Evolutionary conservation across 2,888 invertebrate species (phyloP), one percentile per base, ranked within the genome.

Genomic region (Stenolophus ochropezus): DNA sequence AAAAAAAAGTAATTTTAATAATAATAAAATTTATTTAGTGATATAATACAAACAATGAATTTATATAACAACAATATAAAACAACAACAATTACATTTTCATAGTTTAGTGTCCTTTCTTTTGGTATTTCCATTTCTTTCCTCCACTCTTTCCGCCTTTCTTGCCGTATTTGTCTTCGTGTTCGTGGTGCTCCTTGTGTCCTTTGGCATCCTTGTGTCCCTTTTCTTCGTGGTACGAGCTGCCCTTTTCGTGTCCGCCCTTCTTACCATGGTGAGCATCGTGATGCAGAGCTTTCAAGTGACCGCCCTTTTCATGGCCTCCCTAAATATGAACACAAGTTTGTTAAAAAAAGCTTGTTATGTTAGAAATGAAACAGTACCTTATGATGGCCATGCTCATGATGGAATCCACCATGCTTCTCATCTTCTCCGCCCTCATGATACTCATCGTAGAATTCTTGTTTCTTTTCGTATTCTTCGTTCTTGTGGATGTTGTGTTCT

Each of bases 401-500:
- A 83, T 91, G 90, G 86, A 89, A 92, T 0, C 91, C 93, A 0
- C 94, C 94, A 82, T 93, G 92, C 83, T 93, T 93, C 84, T 93
- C 94, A 61, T 91, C 90, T 23, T 93, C 93, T 0, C 91, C 92
- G 1, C 92, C 93, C 83, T 94, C 94, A 27, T 94, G 92, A 82
- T 93, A 93, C 87, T 94, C 94, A 86, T 95, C 94, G 86, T 93
- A 95, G 90, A 94, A 95, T 86, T 94, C 94, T 33, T 94, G 93
- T 82, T 93, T 94, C 87, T 94, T 94, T 86, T 94, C 93, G 86
- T 92, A 95, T 85, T 94, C 94, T 84, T 95, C 94, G 85, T 94
- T 94, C 86, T 94, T 94, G 87, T 94, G 94, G 61, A 94, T 91
- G 85, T 93, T 94, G 86, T 95, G 94, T 85, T 93, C 93, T 1